Evolutionary conservation across 2,797 vertebrate genomes (phyloP).

Genomic region (Pseudochirops corinnae): DNA sequence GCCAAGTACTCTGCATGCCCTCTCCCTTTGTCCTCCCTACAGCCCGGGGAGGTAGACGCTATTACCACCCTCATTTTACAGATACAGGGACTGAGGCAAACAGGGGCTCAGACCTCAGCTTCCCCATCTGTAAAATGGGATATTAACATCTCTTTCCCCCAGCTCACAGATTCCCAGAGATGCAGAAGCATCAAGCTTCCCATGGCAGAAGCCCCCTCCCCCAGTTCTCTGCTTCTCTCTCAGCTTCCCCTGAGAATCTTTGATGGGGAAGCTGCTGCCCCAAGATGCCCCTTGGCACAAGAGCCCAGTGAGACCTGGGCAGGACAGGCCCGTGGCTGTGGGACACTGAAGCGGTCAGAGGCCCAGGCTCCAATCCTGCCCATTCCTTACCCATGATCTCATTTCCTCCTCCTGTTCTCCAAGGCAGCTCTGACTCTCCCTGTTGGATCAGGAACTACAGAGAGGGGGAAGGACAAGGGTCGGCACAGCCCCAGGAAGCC

Average conservation of each 20-base stretch:
- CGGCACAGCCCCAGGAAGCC: background rate
- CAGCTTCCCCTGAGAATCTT: background rate
- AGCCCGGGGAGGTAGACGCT: too few species aligned
- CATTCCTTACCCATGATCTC: background rate
- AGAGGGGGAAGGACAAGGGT: background rate
- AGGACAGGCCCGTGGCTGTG: background rate
- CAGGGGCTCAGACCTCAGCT: background rate
- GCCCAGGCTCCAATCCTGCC: background rate
- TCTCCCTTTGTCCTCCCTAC: background rate
- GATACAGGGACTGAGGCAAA: background rate
- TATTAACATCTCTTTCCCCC: background rate
- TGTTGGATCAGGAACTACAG: background rate
- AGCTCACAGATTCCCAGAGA: background rate
- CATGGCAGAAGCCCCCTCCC: background rate
- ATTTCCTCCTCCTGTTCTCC: background rate
- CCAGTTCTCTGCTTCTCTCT: background rate
- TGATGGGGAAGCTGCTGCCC: background rate
- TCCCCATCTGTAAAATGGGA: background rate
- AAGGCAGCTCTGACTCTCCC: background rate
- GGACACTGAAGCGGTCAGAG: background rate
- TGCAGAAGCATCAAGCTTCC: background rate
- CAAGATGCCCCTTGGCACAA: background rate
- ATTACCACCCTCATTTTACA: background rate
- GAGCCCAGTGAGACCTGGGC: too few species aligned
- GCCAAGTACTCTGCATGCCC: background rate